Base-by-base conservation (phyloP, 23 tunicate genomes). In the Aplidium turbinatum region DNA sequence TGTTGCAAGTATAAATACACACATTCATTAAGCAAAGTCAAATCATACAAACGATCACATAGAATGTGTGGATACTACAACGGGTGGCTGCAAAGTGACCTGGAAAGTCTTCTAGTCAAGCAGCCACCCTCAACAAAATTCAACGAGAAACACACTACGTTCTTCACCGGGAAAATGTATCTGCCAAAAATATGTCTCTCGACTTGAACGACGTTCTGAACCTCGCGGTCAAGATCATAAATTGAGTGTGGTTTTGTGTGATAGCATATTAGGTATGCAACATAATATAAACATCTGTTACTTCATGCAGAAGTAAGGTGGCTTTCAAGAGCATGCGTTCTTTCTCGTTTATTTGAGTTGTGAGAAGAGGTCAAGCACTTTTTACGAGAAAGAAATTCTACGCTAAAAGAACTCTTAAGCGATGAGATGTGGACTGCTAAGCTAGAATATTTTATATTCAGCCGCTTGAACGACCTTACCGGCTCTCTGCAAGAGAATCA, bases 381-480 rank as follows among this genome's bases (percentile, higher is more conserved):
- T 56, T n/a, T 56, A 23, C 13, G 26, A 6, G 24, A 26, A 68
- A n/a, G n/a, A n/a, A 79, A 79, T 53, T 79, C 66, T 79, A 76
- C 60, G 21, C 76, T 79, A 68, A 79, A 79, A 79, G 67, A 79
- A 68, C 61, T 79, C 38, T 68, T 68, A 79, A 53, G 67, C 77
- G 68, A 79, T 79, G 77, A 79, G 85, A 79, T 79, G 77, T 79
- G 85, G 85, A 68, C 77, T 35, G 76, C 77, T 38, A 68, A 79
- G 31, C 77, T 68, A 33, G 85, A 76, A 68, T 79, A 79, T 36
- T 79, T 79, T 53, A 68, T 79, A 79, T 79, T 79, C 77, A 67
- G 85, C 77, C 77, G 85, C 68, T 79, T 79, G 76, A 67, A 68
- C 56, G 85, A 79, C 77, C 85, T 79, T 56, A 79, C 68, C 68